Evolutionary conservation across 1,140 invertebrate species (phyloP).

Genomic region (Saccostrea cuccullata): DNA sequence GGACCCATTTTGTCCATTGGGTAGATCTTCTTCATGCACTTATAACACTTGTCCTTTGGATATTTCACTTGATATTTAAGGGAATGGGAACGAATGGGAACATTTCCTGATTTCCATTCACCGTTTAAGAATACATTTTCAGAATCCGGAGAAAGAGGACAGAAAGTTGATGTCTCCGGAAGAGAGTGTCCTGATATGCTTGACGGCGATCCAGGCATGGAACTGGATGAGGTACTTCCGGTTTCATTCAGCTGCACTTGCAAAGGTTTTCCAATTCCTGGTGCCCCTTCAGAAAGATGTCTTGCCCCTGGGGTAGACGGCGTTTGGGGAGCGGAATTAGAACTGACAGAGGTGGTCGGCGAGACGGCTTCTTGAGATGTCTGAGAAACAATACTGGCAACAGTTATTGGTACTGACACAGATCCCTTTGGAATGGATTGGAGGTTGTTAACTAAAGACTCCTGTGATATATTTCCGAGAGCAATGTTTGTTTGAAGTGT

Average conservation of each 20-base stretch:
- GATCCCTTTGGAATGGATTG: not conserved
- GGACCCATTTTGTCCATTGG: slow-evolving; percentile 63
- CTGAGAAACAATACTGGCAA: not conserved
- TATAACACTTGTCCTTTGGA: slow-evolving; percentile 63
- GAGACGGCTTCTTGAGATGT: not conserved
- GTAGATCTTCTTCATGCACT: slow-evolving; percentile 65
- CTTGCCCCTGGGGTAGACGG: slow-evolving; percentile 48
- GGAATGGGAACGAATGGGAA: slow-evolving; percentile 49
- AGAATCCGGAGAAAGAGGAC: slow-evolving; percentile 49
- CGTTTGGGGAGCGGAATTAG: slow-evolving; percentile 54
- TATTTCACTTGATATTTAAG: slow-evolving; percentile 57
- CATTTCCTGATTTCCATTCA: slow-evolving; percentile 42
- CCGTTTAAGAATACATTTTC: slow-evolving; percentile 34
- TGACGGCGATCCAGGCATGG: slow-evolving; percentile 59
- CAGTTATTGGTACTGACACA: not conserved
- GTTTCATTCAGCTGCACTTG: slow-evolving; percentile 50
- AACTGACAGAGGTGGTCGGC: slow-evolving; percentile 43
- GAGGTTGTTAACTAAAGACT: not conserved
- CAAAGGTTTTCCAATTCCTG: slow-evolving; percentile 39
- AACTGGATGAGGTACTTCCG: slow-evolving; percentile 59
- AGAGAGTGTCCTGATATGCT: slow-evolving; percentile 48
- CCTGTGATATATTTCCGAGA: slow-evolving; percentile 5
- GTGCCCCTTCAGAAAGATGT: not conserved
- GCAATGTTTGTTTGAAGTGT: slow-evolving; percentile 22
- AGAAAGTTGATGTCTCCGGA: slow-evolving; percentile 41